Conservation (phyloP, 2,888 invertebrate species). For the Dendrolimus houi region DNA sequence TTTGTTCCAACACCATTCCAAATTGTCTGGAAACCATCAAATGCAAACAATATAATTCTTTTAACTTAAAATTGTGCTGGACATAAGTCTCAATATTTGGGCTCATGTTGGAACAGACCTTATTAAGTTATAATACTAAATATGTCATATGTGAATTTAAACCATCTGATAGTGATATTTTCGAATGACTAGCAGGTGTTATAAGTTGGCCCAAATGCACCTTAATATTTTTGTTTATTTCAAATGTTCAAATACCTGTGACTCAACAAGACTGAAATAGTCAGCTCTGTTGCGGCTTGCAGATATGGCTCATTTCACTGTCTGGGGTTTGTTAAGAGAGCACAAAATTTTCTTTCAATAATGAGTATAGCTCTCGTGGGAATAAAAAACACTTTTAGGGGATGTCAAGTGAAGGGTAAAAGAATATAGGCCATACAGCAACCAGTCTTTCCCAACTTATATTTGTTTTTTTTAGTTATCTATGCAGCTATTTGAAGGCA, state of each 20-base stretch:
- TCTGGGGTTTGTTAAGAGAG: conserved; percentile 48
- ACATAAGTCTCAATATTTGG: too few species aligned
- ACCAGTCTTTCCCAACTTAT: conserved; percentile 27
- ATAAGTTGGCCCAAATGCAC: background rate
- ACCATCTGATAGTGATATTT: background rate
- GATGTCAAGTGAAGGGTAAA: conserved; percentile 71
- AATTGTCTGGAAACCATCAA: too few species aligned
- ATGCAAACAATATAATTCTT: too few species aligned
- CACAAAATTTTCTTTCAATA: conserved; percentile 34
- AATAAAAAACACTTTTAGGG: conserved; percentile 32
- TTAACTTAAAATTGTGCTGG: too few species aligned
- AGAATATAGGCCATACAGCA: conserved; percentile 6
- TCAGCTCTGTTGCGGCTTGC: conserved; percentile 58
- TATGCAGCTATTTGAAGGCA: conserved; percentile 9
- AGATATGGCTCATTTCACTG: conserved; percentile 45
- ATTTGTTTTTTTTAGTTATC: conserved; percentile 5
- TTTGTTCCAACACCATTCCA: too few species aligned
- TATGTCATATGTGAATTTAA: background rate
- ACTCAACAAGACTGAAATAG: conserved; percentile 50
- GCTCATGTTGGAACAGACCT: too few species aligned
- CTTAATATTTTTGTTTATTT: conserved; percentile 10
- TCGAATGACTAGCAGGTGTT: background rate
- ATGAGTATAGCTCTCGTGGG: conserved; percentile 54
- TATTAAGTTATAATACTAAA: background rate
- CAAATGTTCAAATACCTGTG: conserved; percentile 38